Evolutionary conservation across 2,888 invertebrate genomes (phyloP), one percentile per base, ranked within the genome.

Genomic region (Melinaea marsaeus): DNA sequence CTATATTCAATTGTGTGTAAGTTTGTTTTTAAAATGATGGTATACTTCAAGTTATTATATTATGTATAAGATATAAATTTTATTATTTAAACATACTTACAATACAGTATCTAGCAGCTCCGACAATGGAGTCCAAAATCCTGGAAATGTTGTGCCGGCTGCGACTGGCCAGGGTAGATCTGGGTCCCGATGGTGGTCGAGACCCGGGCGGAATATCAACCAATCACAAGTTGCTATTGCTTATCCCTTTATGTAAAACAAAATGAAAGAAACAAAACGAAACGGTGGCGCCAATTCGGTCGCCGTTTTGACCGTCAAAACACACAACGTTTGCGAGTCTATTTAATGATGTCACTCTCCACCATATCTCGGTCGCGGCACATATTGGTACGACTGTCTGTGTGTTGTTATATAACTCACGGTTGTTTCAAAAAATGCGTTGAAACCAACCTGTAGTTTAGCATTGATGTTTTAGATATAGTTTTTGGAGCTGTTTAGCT

Each of bases 401-500:
- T 73, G 64, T 59, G 62, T 69, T 58, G 60, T 58, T 70, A 63
- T 51, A 69, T 66, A 85, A 92, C 93, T 94, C 96, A 97, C 94
- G 97, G 97, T 90, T 97, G 97, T 92, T 97, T 97, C 89, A 97
- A 92, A 89, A 97, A 97, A 91, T 97, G 97, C 85, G 96, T 97
- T 86, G 97, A 96, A 74, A 97, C 96, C 83, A 97, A 93, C 92
- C 96, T 95, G 94, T 97, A 94, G 92, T 95, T 96, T 93, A 97
- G 96, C 97, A 97, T 97, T 89, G 88, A 90, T 78, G 76, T 78
- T 69, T 76, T 71, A 92, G 78, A 70, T 68, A 74, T 81, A 79
- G 78, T 82, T 80, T 75, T 75, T 71, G 73, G 80, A 88, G 84
- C 83, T 79, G 74, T 69, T 73, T 80, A 79, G 86, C 85, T 80